Conservation (phyloP, 2,797 vertebrate genomes). For the Coendou prehensilis region DNA sequence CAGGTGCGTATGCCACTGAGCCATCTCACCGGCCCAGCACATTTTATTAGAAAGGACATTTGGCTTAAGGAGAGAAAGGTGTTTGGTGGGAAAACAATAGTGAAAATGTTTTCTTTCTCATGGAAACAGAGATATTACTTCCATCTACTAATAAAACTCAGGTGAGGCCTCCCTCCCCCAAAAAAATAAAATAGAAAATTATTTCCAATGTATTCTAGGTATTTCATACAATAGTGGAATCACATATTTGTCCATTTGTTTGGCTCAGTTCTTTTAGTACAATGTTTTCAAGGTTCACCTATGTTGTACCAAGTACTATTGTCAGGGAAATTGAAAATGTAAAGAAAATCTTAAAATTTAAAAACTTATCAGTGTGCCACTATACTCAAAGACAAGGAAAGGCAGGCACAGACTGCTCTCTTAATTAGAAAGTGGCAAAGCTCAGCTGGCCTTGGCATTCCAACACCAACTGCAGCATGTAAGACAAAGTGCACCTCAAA, state of each 20-base stretch:
- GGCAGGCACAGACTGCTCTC: no score
- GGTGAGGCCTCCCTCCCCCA: not conserved
- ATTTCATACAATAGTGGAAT: not conserved
- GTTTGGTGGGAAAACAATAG: not conserved
- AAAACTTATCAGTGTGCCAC: no score
- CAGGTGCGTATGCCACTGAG: no score
- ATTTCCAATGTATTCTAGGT: not conserved
- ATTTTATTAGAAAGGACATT: not conserved
- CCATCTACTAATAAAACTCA: not conserved
- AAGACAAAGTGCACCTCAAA: no score
- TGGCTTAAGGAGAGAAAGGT: not conserved
- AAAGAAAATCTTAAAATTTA: no score
- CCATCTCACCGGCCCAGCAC: not conserved
- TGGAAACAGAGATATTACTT: not conserved
- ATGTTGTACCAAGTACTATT: not conserved
- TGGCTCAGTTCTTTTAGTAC: not conserved
- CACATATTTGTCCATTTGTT: not conserved
- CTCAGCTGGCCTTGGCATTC: no score
- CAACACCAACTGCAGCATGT: no score
- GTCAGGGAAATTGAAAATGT: no score
- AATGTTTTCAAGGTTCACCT: not conserved
- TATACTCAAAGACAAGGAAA: no score
- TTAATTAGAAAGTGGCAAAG: no score
- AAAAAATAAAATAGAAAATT: not conserved
- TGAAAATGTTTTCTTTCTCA: not conserved